Base-by-base conservation (phyloP, 2,888 invertebrate species). In the Meloe dianella region DNA sequence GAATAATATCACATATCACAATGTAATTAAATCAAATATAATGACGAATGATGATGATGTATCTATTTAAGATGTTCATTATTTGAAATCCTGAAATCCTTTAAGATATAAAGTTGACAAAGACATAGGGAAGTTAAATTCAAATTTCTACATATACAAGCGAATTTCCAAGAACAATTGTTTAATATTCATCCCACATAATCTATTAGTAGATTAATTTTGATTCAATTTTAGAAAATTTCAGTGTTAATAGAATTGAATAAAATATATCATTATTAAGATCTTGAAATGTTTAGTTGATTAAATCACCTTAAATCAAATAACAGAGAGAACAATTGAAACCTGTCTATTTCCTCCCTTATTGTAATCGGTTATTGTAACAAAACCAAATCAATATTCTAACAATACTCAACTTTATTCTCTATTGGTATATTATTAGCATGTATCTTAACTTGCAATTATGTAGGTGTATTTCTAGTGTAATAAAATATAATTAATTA, bases 401-500 rank as follows among this genome's bases (percentile, higher is more conserved):
- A 47, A n/a, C n/a, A 47, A 17, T 47, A 20, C 20, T 20, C 47
- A 47, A 47, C n/a, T n/a, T n/a, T n/a, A n/a, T 47, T 20, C 20
- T 20, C 20, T 20, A 41, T 17, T 7, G 38, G 47, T 20, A 47
- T 47, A 20, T 47, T 20, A 47, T 47, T 47, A 47, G 20, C 9
- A 47, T 47, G 9, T 47, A 10, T 20, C 20, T n/a, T 47, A 47
- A 47, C 20, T 20, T 8, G 47, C 8, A 47, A 47, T 47, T 47
- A 47, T 3, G 47, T 47, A 22, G 47, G 47, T 47, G 47, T 20
- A 47, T 47, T 47, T 47, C 47, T n/a, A 17, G n/a, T 5, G 41
- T 17, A 41, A 41, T 41, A 41, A 41, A 41, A n/a, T 41, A 41
- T 47, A 47, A 47, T 47, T 47, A 47, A 47, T 47, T 20, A 9